phyloP scores from a whole-genome alignment of 2,113 vertebrate genomes.

The Bothrops jararaca region DNA sequence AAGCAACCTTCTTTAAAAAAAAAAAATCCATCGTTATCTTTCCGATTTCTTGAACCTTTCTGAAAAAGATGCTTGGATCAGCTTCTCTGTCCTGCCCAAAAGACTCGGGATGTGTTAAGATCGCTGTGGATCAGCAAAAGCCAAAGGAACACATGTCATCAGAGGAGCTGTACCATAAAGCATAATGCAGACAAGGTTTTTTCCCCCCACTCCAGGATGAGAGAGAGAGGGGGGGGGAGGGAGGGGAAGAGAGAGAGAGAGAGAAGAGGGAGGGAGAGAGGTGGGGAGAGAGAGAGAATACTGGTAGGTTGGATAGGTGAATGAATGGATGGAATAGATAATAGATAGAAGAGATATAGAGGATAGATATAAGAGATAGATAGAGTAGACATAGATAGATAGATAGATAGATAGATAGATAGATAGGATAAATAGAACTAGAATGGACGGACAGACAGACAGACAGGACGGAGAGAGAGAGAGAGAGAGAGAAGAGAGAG shows the following conservation, averaged over 20 bases:
- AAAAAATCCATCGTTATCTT: not conserved
- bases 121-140: not conserved
- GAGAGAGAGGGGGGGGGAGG: accelerated
- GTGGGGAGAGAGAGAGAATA: too few relatives aligned
- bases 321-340: too few relatives aligned
- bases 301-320: too few relatives aligned
- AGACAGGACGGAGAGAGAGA: too few relatives aligned
- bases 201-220: accelerated
- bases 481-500: accelerated
- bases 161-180: not conserved
- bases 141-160: not conserved
- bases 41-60: not conserved
- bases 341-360: too few relatives aligned
- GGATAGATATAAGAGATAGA: too few relatives aligned
- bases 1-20: not conserved
- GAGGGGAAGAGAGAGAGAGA: accelerated
- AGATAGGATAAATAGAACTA: too few relatives aligned
- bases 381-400: too few relatives aligned
- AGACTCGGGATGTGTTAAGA: not conserved
- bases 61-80: not conserved
- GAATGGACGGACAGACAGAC: too few relatives aligned
- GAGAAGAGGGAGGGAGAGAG: accelerated
- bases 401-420: too few relatives aligned
- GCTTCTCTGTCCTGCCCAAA: not conserved
- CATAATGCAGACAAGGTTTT: not conserved